Base-by-base conservation (phyloP, 2,113 vertebrate genomes). In the Mirounga angustirostris region DNA sequence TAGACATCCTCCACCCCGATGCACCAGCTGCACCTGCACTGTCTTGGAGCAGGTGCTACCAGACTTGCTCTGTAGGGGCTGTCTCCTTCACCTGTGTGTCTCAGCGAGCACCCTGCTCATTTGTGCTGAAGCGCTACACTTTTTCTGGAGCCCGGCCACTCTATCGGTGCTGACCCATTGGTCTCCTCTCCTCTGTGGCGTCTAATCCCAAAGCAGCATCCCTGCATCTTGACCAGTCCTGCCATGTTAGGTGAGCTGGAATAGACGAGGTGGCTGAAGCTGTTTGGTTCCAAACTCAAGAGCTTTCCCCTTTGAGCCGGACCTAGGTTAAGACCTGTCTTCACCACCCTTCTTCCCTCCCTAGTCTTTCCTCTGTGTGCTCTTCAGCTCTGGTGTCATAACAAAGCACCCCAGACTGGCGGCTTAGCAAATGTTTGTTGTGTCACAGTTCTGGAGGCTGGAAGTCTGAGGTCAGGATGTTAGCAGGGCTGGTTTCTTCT, bases 11-110 rank as follows among this genome's bases (percentile, higher is more conserved):
- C 8, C 0, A 7, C 26, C 46, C n/a, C 85, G 3, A 5, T 9
- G 6, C 3, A 2, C 33, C n/a, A 40, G 10, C 2, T 43, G 18
- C 1, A 4, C n/a, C 0, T 3, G 24, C 52, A 1, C 50, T 36
- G 26, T 46, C 36, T 87, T 85, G 81, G 87, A 76, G 24, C 50
- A 61, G 69, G 33, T 5, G 3, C 46, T 9, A 11, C 30, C 9
- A 18, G n/a, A 58, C 28, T 15, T 3, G 15, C 9, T 84, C 36
- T 56, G 54, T 0, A 28, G 21, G 36, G 30, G 43, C 46, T 74
- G 4, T 43, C 15, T 10, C 16, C 4, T 13, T 40, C 2, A 4
- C 58, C 24, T 18, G 7, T 21, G 54, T 69, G 16, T n/a, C 52
- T 46, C 54, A 1, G 67, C 43, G 28, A 5, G 28, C 10, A 4